A percentile compares a stretch with the other conserved stretches of the same genome.
Evolutionary conservation across 2,888 invertebrate species (phyloP).

Genomic region (Entomobrya multifasciata): DNA sequence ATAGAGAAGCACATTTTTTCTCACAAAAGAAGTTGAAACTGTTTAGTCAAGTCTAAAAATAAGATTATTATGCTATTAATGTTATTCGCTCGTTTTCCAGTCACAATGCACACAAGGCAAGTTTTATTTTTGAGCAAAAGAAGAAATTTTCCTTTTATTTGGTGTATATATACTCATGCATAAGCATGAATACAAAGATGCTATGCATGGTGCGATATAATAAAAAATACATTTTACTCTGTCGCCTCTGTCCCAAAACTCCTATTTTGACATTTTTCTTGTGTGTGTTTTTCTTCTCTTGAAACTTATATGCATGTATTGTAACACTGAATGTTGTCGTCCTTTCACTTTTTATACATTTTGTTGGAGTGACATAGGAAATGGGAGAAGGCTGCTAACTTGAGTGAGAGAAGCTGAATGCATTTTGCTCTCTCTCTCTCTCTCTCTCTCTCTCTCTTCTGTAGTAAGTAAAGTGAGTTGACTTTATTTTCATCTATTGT

Average conservation of each 20-base stretch:
- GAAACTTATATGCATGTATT: conserved; percentile 6
- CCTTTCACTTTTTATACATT: conserved; percentile 8
- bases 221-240: conserved; percentile 37
- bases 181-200: neutral
- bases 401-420: too few relatives aligned
- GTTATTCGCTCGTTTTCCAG: neutral
- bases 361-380: neutral
- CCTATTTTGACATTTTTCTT: conserved; percentile 2
- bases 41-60: conserved; percentile 28
- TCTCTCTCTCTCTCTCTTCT: conserved; percentile 5
- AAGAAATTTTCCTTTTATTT: neutral
- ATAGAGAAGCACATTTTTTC: conserved; percentile 2
- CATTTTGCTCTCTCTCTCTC: conserved; percentile 16
- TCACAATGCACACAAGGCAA: neutral
- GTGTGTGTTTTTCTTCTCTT: neutral
- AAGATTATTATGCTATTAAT: conserved; percentile 51
- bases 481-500: too few relatives aligned
- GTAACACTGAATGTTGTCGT: neutral
- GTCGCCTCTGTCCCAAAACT: neutral
- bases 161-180: neutral
- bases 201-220: conserved; percentile 7
- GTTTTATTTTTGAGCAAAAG: neutral
- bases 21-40: neutral
- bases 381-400: too few relatives aligned
- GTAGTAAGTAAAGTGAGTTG: neutral